Evolutionary conservation across 2,888 invertebrate species (phyloP).

Genomic region (Dendrolimus houi): DNA sequence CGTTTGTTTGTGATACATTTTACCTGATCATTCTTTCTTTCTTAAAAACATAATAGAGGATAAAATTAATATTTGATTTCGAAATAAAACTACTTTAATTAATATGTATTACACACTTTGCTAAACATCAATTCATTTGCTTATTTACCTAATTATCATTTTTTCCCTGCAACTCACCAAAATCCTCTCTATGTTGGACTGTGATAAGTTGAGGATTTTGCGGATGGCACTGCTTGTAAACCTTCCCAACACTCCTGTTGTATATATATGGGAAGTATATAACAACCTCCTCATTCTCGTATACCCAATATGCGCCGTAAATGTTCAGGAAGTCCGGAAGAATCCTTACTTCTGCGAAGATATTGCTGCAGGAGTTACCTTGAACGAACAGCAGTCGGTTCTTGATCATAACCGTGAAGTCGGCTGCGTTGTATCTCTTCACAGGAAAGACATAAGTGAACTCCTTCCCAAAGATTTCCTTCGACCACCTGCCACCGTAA

Average conservation of each 20-base stretch:
- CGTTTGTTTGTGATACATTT: no score
- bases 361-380: neutral
- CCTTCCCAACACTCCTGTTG: neutral
- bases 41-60: no score
- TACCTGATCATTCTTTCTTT: no score
- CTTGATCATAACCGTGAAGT: neutral
- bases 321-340: neutral
- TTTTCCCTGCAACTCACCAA: neutral
- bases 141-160: no score
- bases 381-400: neutral
- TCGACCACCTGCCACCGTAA: neutral
- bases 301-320: neutral
- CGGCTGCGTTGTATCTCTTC: neutral
- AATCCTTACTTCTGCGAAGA: neutral
- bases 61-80: no score
- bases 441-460: neutral
- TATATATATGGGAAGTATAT: neutral
- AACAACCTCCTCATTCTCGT: neutral
- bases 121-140: no score
- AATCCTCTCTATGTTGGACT: neutral
- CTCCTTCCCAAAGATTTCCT: neutral
- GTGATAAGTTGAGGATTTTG: neutral
- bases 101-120: no score
- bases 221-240: neutral
- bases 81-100: no score